A percentile compares a stretch with the other conserved stretches of the same genome.
phyloP scores from a whole-genome alignment of 2,888 invertebrate genomes.

The Dicranocentrus wangi region DNA sequence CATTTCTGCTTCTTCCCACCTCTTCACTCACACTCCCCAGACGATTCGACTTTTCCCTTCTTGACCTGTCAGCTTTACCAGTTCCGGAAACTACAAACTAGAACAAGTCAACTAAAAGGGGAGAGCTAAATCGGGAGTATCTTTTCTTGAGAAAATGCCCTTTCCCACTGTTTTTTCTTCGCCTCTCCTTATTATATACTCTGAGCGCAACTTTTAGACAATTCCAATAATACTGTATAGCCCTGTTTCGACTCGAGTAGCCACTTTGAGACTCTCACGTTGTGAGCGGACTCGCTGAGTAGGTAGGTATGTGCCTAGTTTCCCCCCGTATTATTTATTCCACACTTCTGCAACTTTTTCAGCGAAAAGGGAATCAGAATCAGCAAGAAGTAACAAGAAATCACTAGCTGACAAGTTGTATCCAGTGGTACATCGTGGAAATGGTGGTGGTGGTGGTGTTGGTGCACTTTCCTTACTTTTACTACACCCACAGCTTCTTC shows the following conservation, averaged over 20 bases:
- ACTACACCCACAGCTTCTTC: background rate
- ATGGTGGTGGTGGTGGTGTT: slow-evolving; percentile 5
- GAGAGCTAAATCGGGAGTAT: no score
- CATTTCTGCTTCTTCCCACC: slow-evolving; percentile 2
- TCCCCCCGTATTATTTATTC: no score
- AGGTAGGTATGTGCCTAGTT: no score
- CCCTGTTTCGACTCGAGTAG: no score
- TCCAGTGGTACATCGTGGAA: slow-evolving; percentile 8
- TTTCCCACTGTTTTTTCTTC: background rate
- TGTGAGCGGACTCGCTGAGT: no score
- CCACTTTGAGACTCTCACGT: no score
- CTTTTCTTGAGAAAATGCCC: no score
- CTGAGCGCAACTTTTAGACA: no score
- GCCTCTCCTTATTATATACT: no score
- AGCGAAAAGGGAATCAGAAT: slow-evolving; percentile 15
- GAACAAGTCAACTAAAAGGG: no score
- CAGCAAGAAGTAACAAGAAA: slow-evolving; percentile 8
- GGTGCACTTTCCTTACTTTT: no score
- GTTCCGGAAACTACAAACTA: background rate
- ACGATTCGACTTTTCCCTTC: slow-evolving; percentile 14
- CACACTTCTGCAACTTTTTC: background rate
- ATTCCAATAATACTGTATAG: no score
- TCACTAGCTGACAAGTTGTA: slow-evolving; percentile 34
- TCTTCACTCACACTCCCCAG: background rate
- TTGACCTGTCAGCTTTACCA: slow-evolving; percentile 15